Evolutionary conservation across 2,113 vertebrate genomes (phyloP).

Genomic region (Lontra canadensis): DNA sequence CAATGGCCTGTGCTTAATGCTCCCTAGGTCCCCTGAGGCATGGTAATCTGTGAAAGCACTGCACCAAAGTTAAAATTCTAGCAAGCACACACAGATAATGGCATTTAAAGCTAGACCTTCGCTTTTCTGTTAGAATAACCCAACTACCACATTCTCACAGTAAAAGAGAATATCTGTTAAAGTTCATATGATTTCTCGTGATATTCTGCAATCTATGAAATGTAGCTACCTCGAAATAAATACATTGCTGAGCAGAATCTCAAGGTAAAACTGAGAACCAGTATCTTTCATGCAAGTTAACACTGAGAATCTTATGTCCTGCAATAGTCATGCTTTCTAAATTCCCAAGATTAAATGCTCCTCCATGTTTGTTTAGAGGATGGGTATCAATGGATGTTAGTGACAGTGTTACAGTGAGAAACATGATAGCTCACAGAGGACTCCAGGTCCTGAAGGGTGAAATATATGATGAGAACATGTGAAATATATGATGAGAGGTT

Average conservation of each 20-base stretch:
- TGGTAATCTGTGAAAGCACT: slow-evolving; percentile 70
- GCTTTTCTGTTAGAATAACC: neutral
- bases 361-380: neutral
- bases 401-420: neutral
- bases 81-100: slow-evolving; percentile 44
- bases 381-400: neutral
- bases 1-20: slow-evolving; percentile 71
- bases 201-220: slow-evolving; percentile 14
- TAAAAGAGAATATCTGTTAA: slow-evolving; percentile 26
- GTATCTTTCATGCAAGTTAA: neutral
- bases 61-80: slow-evolving; percentile 74
- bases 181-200: neutral
- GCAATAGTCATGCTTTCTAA: neutral
- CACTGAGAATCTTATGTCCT: too few relatives aligned
- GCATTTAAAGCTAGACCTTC: neutral
- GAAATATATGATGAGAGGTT: neutral
- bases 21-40: slow-evolving; percentile 50
- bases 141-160: neutral
- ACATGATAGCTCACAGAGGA: neutral
- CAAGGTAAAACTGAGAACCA: slow-evolving; percentile 19
- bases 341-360: neutral
- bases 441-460: neutral
- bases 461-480: too few relatives aligned
- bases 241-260: neutral
- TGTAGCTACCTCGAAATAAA: neutral